Conservation (phyloP, 2,888 invertebrate species). For the Platycheirus albimanus region DNA sequence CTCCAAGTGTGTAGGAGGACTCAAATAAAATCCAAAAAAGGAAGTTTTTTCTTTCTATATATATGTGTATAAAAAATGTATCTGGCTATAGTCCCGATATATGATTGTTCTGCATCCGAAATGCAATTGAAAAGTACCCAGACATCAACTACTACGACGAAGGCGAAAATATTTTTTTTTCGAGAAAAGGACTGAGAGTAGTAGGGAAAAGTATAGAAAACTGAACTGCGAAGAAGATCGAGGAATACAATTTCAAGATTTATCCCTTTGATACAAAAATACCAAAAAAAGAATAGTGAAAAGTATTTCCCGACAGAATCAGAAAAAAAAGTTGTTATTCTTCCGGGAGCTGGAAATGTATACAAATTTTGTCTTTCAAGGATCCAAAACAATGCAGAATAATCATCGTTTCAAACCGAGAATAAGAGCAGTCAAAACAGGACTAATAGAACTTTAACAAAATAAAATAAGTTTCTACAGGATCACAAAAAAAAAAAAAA, state of each 20-base stretch:
- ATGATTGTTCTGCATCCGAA: conserved; percentile 50
- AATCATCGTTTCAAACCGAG: conserved; percentile 22
- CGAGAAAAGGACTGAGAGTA: conserved; percentile 40
- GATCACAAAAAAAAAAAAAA: too few species aligned
- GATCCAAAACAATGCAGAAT: conserved; percentile 52
- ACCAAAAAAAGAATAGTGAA: background rate
- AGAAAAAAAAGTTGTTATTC: conserved; percentile 46
- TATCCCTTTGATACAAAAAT: conserved; percentile 31
- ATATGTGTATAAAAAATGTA: conserved; percentile 5
- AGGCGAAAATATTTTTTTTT: background rate
- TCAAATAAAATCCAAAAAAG: conserved; percentile 13
- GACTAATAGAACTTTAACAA: conserved; percentile 1
- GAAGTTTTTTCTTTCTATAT: background rate
- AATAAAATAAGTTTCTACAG: conserved; percentile 15
- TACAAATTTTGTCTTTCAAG: conserved; percentile 27
- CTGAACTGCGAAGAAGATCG: conserved; percentile 3
- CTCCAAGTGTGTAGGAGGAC: conserved; percentile 30
- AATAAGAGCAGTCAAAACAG: conserved; percentile 20
- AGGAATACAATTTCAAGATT: conserved; percentile 52
- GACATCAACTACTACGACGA: conserved; percentile 5
- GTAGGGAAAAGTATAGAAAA: conserved; percentile 34
- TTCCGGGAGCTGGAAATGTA: conserved; percentile 54
- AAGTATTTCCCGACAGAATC: conserved; percentile 11
- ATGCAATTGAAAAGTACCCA: conserved; percentile 60
- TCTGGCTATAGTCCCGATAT: background rate